Percentiles rank a stretch among this genome's conserved stretches.
phyloP scores from a whole-genome alignment of 2,888 invertebrate species.

The Chalcosyrphus nemorum region DNA sequence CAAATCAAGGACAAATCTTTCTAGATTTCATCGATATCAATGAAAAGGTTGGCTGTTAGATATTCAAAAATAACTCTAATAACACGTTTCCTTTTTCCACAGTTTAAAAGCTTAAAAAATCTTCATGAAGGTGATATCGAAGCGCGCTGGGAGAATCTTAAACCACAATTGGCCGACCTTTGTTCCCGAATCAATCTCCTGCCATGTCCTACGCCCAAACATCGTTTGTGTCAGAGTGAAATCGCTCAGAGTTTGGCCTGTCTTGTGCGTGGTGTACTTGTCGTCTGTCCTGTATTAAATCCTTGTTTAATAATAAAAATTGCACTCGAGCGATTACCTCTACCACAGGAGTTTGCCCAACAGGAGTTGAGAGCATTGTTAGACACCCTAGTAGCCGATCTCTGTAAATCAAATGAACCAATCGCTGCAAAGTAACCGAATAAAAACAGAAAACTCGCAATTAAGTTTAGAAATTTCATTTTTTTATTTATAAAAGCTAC shows the following conservation, averaged over 20 bases:
- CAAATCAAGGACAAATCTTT: slow-evolving; percentile 87
- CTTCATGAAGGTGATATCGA: slow-evolving; percentile 80
- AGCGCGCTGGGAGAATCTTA: slow-evolving; percentile 81
- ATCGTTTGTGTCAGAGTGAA: slow-evolving; percentile 82
- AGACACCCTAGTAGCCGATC: slow-evolving; percentile 77
- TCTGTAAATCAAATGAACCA: slow-evolving; percentile 75
- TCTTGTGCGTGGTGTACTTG: slow-evolving; percentile 80
- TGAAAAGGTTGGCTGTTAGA: too few species aligned
- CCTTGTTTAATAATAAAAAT: slow-evolving; percentile 79
- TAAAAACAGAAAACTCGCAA: background rate
- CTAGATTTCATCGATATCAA: slow-evolving; percentile 88
- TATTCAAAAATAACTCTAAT: too few species aligned
- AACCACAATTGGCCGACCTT: slow-evolving; percentile 81
- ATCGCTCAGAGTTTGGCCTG: slow-evolving; percentile 81
- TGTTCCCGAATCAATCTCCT: slow-evolving; percentile 81
- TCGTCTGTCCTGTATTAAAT: slow-evolving; percentile 80
- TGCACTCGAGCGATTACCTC: slow-evolving; percentile 80
- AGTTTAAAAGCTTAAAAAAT: slow-evolving; percentile 79
- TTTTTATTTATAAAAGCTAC: slow-evolving; percentile 5
- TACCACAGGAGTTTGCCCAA: slow-evolving; percentile 81
- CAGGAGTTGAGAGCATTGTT: slow-evolving; percentile 79
- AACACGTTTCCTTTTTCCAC: background rate
- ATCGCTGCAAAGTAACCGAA: slow-evolving; percentile 30
- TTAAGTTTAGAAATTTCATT: slow-evolving; percentile 30
- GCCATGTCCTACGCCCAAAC: slow-evolving; percentile 82